Percentiles rank a stretch among this genome's conserved stretches.
These are phyloP conservation scores for Semotilus atromaculatus DNA, from an alignment of 2,797 vertebrate genomes.

Conservation along the genomic window DNA sequence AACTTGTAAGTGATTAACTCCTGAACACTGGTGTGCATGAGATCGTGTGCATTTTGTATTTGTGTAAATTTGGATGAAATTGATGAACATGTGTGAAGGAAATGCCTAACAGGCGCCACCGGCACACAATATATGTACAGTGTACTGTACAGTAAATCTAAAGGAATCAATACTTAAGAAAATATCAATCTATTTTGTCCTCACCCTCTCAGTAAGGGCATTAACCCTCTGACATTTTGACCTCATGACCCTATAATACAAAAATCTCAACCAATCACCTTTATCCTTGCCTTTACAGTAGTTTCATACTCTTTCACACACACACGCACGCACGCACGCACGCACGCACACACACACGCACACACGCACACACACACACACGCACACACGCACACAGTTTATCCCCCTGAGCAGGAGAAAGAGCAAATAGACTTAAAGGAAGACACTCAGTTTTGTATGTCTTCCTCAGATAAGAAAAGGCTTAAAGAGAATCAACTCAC, in stretches of 20 bases:
- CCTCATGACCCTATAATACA: constrained; percentile 44
- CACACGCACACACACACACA: constrained; percentile 14
- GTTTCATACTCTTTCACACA: constrained; percentile 33
- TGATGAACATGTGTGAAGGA: background rate
- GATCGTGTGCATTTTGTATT: background rate
- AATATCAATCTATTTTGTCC: background rate
- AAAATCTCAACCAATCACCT: constrained; percentile 38
- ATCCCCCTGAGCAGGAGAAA: constrained; percentile 29
- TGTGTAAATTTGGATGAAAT: background rate
- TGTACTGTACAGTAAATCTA: background rate
- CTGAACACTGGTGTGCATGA: background rate
- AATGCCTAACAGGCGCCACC: background rate
- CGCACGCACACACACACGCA: constrained; percentile 21
- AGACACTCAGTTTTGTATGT: constrained; percentile 51
- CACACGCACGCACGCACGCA: constrained; percentile 29
- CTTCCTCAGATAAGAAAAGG: constrained; percentile 54
- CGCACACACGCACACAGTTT: background rate
- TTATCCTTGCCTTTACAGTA: background rate
- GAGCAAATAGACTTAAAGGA: constrained; percentile 40
- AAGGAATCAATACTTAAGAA: background rate
- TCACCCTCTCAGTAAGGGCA: background rate
- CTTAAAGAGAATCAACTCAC: constrained; percentile 55
- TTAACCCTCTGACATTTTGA: constrained; percentile 43
- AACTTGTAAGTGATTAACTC: background rate
- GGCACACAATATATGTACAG: background rate